Evolutionary conservation across 2,797 vertebrate species (phyloP).

Genomic region (Gymnocypris eckloni): DNA sequence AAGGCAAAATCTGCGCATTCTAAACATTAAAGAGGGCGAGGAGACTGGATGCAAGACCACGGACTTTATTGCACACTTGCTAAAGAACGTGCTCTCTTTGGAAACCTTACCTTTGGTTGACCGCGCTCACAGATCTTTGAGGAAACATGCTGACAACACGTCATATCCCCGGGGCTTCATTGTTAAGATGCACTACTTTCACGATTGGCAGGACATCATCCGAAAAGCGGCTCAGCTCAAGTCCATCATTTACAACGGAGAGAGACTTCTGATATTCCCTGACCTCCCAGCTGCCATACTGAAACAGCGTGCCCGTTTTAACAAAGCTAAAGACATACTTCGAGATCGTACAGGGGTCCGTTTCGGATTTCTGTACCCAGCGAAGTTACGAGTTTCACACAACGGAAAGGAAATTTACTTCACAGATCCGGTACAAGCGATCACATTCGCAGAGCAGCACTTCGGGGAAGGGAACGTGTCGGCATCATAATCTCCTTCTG

Average conservation of each 20-base stretch:
- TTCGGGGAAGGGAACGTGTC: background rate
- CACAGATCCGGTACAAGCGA: background rate
- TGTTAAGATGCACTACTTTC: background rate
- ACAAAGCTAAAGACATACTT: background rate
- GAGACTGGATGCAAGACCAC: background rate
- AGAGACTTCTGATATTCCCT: conserved; percentile 5
- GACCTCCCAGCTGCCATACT: background rate
- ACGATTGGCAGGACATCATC: background rate
- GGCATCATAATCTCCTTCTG: background rate
- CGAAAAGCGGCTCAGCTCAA: background rate
- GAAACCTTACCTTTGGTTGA: background rate
- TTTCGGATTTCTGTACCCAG: background rate
- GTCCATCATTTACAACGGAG: background rate
- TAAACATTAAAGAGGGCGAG: background rate
- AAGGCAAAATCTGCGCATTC: background rate
- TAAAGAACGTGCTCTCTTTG: background rate
- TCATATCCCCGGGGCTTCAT: background rate
- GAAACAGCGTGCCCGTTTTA: background rate
- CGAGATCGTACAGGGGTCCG: background rate
- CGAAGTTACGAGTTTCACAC: background rate
- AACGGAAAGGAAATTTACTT: background rate
- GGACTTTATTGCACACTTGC: background rate
- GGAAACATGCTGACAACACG: background rate
- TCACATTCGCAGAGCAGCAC: background rate
- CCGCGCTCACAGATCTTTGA: background rate